Evolutionary conservation across 37 sponge, comb jelly and placozoan genomes (phyloP), one percentile per base, ranked within the genome.

Genomic region (Corticium candelabrum): DNA sequence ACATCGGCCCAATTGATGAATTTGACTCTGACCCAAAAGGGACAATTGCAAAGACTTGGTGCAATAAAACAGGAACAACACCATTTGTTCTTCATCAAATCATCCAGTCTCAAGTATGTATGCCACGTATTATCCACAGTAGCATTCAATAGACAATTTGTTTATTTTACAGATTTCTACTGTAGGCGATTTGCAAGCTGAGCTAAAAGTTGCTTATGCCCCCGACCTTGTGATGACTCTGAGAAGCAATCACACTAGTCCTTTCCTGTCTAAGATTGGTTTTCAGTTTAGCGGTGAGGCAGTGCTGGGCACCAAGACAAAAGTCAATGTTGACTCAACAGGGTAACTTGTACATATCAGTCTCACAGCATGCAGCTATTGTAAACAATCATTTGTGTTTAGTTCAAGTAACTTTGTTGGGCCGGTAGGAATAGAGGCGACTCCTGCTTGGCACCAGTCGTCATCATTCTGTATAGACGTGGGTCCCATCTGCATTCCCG

Each of bases 401-500:
- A 50, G 62, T 11, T 27, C 11, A 50, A 21, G 62, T 27, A 50
- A 21, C 62, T 50, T 50, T 27, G 21, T 21, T 50, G 15, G 15
- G 62, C 11, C 62, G 62, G 62, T 21, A 50, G 62, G 11, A 50
- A 27, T 21, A 11, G 62, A 27, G 62, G 21, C 11, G 11, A 21
- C 62, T 21, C 62, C 62, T 50, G 11, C 62, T 27, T 27, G 21
- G 62, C 62, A n/a, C n/a, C n/a, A n/a, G n/a, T n/a, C n/a, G n/a
- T n/a, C n/a, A n/a, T n/a, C 62, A 27, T 50, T 50, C 21, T 50
- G 62, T 21, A 50, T 50, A 27, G 11, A 11, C 62, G 21, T 50
- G 11, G 62, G 62, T 50, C 62, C 62, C 21, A 50, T 50, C 62
- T 50, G 62, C 62, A 50, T 50, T 50, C 62, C 15, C 62, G 62